Conservation (phyloP, 2,797 vertebrate genomes). For the Agapornis canus region DNA sequence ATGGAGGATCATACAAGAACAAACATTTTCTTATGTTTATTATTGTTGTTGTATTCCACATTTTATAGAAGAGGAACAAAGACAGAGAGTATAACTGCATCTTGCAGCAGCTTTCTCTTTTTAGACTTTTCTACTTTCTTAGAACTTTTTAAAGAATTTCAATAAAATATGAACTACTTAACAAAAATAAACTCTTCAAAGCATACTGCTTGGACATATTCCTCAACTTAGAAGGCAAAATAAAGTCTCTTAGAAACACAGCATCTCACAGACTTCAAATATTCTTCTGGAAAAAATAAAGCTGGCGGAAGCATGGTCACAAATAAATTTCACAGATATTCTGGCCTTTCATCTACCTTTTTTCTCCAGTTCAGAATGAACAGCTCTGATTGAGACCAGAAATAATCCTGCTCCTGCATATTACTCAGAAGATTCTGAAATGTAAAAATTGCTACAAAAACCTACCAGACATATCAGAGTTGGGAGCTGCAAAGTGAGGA, state of each 20-base stretch:
- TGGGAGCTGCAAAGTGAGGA: background rate
- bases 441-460: background rate
- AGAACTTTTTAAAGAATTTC: background rate
- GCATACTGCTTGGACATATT: background rate
- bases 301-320: background rate
- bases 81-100: conserved; percentile 17
- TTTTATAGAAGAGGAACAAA: background rate
- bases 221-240: background rate
- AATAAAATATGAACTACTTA: background rate
- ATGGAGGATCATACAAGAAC: background rate
- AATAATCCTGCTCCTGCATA: background rate
- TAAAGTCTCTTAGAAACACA: background rate
- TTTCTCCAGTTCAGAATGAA: background rate
- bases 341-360: background rate
- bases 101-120: background rate
- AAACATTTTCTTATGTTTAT: conserved; percentile 43
- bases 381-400: background rate
- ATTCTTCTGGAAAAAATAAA: background rate
- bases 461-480: background rate
- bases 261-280: background rate
- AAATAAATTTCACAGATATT: background rate
- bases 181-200: background rate
- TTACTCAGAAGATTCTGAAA: background rate
- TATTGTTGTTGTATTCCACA: conserved; percentile 23
- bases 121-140: background rate